Evolutionary conservation across 2,888 invertebrate genomes (phyloP).

Genomic region (Lagria hirta): DNA sequence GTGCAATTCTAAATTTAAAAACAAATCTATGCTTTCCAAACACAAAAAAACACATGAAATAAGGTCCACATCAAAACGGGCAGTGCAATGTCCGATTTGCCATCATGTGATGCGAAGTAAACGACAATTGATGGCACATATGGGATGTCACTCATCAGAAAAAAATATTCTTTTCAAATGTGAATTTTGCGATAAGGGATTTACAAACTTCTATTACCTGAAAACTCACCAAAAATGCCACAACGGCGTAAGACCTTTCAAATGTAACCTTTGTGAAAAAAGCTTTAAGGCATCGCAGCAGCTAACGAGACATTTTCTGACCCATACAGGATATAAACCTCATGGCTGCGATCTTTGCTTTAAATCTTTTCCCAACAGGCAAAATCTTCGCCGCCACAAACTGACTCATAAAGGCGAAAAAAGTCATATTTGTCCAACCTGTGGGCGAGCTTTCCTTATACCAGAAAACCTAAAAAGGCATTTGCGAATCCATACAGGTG

Average conservation of each 20-base stretch:
- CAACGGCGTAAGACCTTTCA: slow-evolving; percentile 37
- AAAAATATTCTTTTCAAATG: slow-evolving; percentile 43
- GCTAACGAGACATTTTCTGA: slow-evolving; percentile 45
- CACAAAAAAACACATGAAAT: slow-evolving; percentile 44
- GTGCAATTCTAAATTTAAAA: slow-evolving; percentile 47
- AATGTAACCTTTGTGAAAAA: slow-evolving; percentile 46
- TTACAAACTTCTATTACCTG: slow-evolving; percentile 39
- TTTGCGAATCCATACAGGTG: slow-evolving; percentile 47
- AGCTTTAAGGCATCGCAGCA: slow-evolving; percentile 43
- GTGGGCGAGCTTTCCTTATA: slow-evolving; percentile 43
- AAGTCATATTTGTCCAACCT: slow-evolving; percentile 43
- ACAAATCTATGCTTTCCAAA: slow-evolving; percentile 44
- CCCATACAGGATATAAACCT: slow-evolving; percentile 47
- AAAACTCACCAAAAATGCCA: slow-evolving; percentile 42
- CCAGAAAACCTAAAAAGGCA: slow-evolving; percentile 46
- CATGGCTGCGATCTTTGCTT: slow-evolving; percentile 44
- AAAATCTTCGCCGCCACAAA: slow-evolving; percentile 46
- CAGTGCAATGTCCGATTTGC: slow-evolving; percentile 43
- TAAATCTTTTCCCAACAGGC: slow-evolving; percentile 43
- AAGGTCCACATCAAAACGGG: slow-evolving; percentile 35
- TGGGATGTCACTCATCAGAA: slow-evolving; percentile 40
- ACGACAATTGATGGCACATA: slow-evolving; percentile 41
- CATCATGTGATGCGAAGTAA: slow-evolving; percentile 41
- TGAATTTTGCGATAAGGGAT: slow-evolving; percentile 43
- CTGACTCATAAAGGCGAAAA: slow-evolving; percentile 49